These are phyloP conservation scores for Cryptomyrus ogoouensis DNA, from an alignment of 2,113 vertebrate species.

Conservation along the genomic window DNA sequence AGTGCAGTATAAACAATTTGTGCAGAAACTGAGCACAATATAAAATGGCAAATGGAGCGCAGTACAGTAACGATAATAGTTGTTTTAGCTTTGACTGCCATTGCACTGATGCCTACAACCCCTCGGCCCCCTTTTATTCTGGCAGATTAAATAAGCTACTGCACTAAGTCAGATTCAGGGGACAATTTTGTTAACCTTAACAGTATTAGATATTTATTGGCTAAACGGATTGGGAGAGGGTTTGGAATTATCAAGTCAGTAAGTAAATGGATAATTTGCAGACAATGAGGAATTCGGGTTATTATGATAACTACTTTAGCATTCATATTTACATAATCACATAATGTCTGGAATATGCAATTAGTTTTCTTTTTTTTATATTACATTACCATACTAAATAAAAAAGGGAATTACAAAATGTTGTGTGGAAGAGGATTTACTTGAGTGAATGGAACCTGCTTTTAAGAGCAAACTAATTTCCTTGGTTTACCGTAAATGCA, in stretches of 20 bases:
- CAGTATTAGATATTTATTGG: conserved; percentile 17
- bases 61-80: conserved; percentile 66
- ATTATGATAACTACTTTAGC: conserved; percentile 14
- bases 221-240: conserved; percentile 23
- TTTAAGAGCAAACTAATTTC: conserved; percentile 72
- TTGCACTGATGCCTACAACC: conserved; percentile 69
- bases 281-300: background rate
- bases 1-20: conserved; percentile 79
- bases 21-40: background rate
- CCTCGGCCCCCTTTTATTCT: conserved; percentile 85
- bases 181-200: conserved; percentile 4
- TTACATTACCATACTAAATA: conserved; percentile 67
- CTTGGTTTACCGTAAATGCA: conserved; percentile 60
- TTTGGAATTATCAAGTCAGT: conserved; percentile 6
- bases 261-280: conserved; percentile 11
- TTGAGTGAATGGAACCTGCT: conserved; percentile 74
- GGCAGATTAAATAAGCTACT: conserved; percentile 98
- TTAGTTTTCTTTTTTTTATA: conserved; percentile 47
- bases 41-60: background rate
- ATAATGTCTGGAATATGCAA: conserved; percentile 56
- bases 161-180: conserved; percentile 37
- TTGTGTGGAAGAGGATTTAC: conserved; percentile 60
- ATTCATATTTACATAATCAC: conserved; percentile 24
- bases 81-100: conserved; percentile 90
- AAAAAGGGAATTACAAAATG: conserved; percentile 64